Conservation (phyloP, 2,113 vertebrate species). For the Thunnus thynnus region DNA sequence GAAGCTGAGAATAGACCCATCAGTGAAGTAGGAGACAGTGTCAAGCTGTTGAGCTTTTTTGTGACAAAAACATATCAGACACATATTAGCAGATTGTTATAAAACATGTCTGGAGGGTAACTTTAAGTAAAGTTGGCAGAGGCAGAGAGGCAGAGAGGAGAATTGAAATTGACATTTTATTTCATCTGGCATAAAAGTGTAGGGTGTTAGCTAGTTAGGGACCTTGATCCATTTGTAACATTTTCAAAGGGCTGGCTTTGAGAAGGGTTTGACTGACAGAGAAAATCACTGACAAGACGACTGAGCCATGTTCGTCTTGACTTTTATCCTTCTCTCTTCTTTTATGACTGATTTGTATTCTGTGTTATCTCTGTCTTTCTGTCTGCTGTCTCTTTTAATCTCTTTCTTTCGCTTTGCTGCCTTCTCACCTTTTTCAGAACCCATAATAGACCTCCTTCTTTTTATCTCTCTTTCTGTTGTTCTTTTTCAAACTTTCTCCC, state of each 20-base stretch:
- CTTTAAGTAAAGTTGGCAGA: neutral
- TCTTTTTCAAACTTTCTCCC: neutral
- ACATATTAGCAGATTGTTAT: too few species aligned
- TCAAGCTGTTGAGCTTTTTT: too few species aligned
- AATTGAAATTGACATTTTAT: slow-evolving; percentile 14
- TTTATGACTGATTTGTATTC: slow-evolving; percentile 35
- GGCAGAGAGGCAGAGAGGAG: neutral
- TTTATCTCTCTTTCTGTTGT: too few species aligned
- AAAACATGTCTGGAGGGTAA: too few species aligned
- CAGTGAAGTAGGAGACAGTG: too few species aligned
- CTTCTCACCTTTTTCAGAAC: slow-evolving; percentile 8
- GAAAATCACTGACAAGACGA: slow-evolving; percentile 44
- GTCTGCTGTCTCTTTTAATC: slow-evolving; percentile 38
- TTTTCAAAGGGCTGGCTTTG: slow-evolving; percentile 42
- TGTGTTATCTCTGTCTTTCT: slow-evolving; percentile 13
- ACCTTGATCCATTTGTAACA: slow-evolving; percentile 40
- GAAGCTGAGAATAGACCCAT: too few species aligned
- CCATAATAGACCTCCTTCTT: neutral
- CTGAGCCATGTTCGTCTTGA: slow-evolving; percentile 34
- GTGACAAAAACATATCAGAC: too few species aligned
- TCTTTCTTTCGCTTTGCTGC: neutral
- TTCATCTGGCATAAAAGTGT: slow-evolving; percentile 19
- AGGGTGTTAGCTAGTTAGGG: slow-evolving; percentile 38
- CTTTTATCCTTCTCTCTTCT: slow-evolving; percentile 51
- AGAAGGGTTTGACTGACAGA: slow-evolving; percentile 56